Evolutionary conservation across 1,140 invertebrate species (phyloP), one percentile per base, ranked within the genome.

Genomic region (Brachionus calyciflorus): DNA sequence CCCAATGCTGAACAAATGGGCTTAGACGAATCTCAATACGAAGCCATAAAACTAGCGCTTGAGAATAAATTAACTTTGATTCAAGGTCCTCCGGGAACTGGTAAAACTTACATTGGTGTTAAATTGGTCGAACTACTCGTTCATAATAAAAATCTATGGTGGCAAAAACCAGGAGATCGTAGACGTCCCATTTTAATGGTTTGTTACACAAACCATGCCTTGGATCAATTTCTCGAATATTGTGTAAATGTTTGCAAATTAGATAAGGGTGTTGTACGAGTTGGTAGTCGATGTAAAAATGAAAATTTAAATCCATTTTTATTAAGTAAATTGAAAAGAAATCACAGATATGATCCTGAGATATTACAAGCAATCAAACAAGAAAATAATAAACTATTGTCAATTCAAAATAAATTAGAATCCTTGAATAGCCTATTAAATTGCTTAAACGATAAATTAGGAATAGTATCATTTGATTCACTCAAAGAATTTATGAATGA

Each of bases 181-280:
- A 40, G 49, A 41, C 55, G 44, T n/a, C 89, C 90, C 3, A 89
- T 94, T 70, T 82, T 94, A 1, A 86, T 94, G 10, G 88, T 94
- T 21, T 92, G 91, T 80, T 92, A 90, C 79, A 93, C 91, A 0
- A 94, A 94, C 81, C 91, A 93, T 83, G 92, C 92, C 0, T 81
- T 94, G 2, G 92, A 94, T 86, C 91, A 94, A 81, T 93, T 94
- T 85, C 82, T 94, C n/a, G 89, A 92, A 82, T 90, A 89, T 21
- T 73, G 69, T 55, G 51, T 73, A 12, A 73, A 37, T 55, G 51
- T 51, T 21, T 73, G 69, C 46, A 53, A 73, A 14, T 19, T 73
- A 30, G 33, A 41, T 1, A 82, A 82, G 6, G 79, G 80, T 24
- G 85, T 93, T 68, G 85, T 91, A 12, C 87, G 92, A 28, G 87